Conservation (phyloP, 2,113 vertebrate genomes). For the Anser brachyrhynchus region DNA sequence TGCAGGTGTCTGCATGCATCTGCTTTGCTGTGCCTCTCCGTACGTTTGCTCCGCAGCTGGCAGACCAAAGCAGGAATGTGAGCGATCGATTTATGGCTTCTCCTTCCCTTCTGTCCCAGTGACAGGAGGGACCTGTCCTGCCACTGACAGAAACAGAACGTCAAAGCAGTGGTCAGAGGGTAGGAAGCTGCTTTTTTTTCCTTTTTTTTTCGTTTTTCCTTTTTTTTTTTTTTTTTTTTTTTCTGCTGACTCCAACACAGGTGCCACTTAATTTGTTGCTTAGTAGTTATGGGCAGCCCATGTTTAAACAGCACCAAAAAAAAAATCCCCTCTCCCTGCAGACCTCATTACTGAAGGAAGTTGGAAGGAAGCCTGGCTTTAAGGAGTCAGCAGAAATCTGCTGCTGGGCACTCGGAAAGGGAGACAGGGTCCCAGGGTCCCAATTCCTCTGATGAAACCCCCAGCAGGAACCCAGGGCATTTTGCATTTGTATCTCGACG, state of each 20-base stretch:
- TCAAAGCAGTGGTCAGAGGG: background rate
- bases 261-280: background rate
- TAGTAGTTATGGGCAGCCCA: background rate
- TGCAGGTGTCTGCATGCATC: accelerated
- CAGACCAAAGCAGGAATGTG: background rate
- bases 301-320: background rate
- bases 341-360: slow-evolving; percentile 18
- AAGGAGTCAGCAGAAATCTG: background rate
- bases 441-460: too few relatives aligned
- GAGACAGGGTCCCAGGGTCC: background rate
- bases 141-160: background rate
- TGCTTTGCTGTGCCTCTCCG: background rate
- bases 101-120: background rate
- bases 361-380: background rate
- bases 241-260: background rate
- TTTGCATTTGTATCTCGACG: background rate
- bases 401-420: background rate
- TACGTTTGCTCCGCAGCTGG: background rate
- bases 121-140: background rate
- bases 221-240: background rate
- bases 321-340: background rate
- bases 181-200: background rate
- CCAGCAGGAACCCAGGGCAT: background rate
- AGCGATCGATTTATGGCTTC: background rate
- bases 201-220: too few relatives aligned